phyloP scores from a whole-genome alignment of 2,113 vertebrate species.

The Colinus virginianus region DNA sequence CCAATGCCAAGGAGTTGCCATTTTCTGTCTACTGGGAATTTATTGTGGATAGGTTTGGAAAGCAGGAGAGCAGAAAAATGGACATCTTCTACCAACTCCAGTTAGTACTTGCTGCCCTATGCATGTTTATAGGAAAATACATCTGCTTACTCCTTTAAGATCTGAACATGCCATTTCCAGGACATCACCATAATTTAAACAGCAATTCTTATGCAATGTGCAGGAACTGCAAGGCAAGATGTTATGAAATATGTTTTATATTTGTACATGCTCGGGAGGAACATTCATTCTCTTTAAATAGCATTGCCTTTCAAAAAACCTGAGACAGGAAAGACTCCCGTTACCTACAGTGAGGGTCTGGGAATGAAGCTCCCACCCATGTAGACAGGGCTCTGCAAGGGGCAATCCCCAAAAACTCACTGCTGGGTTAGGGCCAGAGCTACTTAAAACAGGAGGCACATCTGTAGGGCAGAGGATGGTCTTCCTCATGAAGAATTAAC shows the following conservation, averaged over 20 bases:
- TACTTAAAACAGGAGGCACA: rapidly evolving
- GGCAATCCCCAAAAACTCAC: rapidly evolving
- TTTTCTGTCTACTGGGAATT: neutral
- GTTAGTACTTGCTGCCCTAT: neutral
- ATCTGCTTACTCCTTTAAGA: neutral
- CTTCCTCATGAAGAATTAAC: neutral
- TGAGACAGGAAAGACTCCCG: rapidly evolving
- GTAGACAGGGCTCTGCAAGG: neutral
- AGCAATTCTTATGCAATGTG: neutral
- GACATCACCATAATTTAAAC: neutral
- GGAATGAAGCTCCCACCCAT: neutral
- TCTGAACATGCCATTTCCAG: neutral
- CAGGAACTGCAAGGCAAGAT: neutral
- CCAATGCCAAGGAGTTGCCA: neutral
- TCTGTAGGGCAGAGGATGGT: neutral
- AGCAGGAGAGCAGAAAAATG: neutral
- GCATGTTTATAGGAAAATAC: neutral
- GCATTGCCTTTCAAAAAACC: neutral
- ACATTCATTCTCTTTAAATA: neutral
- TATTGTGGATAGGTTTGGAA: neutral
- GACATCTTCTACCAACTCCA: neutral
- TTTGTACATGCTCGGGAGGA: neutral
- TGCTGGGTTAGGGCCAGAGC: neutral
- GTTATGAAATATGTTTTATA: rapidly evolving
- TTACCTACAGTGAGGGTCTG: neutral